Conservation (phyloP, 2,797 vertebrate genomes). For the Leptatherina wallacei region DNA sequence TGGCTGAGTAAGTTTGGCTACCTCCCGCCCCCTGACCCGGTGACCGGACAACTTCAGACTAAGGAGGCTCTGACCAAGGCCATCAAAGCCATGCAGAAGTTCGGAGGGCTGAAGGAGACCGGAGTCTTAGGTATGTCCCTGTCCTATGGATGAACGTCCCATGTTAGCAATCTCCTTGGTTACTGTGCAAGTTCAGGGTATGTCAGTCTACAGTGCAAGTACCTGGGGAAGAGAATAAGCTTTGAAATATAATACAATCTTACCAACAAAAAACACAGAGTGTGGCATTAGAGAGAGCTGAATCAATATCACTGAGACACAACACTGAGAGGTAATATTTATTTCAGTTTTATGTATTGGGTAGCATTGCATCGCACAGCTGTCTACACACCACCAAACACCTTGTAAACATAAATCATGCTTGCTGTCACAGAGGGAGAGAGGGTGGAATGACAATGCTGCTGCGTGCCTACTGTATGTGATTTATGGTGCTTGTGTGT, state of each 20-base stretch:
- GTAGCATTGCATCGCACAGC: constrained; percentile 23
- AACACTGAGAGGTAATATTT: constrained; percentile 24
- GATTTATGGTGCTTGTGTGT: constrained; percentile 34
- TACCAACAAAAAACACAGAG: constrained; percentile 15
- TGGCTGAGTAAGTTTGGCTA: constrained; percentile 97
- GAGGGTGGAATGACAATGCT: constrained; percentile 21
- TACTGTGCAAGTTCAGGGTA: not conserved
- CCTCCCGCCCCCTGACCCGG: constrained; percentile 89
- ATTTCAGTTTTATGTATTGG: constrained; percentile 25
- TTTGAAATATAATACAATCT: constrained; percentile 13
- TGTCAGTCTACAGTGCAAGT: constrained; percentile 4
- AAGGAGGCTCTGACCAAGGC: constrained; percentile 92
- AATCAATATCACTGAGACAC: constrained; percentile 35
- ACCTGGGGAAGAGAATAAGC: constrained; percentile 2
- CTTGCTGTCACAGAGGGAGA: constrained; percentile 17
- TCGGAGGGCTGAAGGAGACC: constrained; percentile 89
- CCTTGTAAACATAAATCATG: constrained; percentile 48
- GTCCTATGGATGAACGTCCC: not conserved
- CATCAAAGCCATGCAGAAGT: constrained; percentile 95
- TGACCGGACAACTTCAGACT: constrained; percentile 90
- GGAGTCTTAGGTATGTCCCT: constrained; percentile 71
- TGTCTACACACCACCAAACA: constrained; percentile 15
- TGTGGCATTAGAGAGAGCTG: constrained; percentile 11
- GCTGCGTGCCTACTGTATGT: constrained; percentile 19
- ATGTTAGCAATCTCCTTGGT: constrained; percentile 17